A percentile compares a stretch with the other conserved stretches of the same genome.
Conservation (phyloP, 2,888 invertebrate genomes). For the Alloplasta piceator region DNA sequence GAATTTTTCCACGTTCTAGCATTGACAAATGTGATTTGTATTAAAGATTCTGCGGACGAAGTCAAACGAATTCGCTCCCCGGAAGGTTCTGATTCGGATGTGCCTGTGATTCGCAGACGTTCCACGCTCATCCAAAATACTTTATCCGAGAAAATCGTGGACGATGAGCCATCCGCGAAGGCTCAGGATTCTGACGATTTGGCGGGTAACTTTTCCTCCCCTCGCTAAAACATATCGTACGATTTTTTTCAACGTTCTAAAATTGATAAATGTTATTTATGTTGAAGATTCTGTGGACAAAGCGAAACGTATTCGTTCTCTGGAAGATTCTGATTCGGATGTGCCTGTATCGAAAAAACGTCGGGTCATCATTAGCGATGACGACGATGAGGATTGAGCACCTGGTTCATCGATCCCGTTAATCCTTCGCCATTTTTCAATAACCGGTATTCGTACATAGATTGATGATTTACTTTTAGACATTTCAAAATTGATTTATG, state of each 20-base stretch:
- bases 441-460: too few relatives aligned
- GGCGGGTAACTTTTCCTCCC: slow-evolving; percentile 62
- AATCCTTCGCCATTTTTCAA: too few relatives aligned
- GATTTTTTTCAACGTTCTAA: not conserved
- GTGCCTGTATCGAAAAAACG: slow-evolving; percentile 76
- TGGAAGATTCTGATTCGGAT: slow-evolving; percentile 73
- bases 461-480: too few relatives aligned
- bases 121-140: slow-evolving; percentile 85
- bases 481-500: too few relatives aligned
- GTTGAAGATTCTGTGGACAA: slow-evolving; percentile 67
- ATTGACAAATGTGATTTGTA: not conserved
- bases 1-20: not conserved
- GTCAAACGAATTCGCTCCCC: slow-evolving; percentile 72
- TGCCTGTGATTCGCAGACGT: slow-evolving; percentile 84
- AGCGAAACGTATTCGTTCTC: slow-evolving; percentile 72
- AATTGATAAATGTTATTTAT: not conserved
- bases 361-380: slow-evolving; percentile 79
- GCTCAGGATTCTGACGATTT: not conserved
- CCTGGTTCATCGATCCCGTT: too few relatives aligned
- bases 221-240: not conserved
- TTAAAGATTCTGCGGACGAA: slow-evolving; percentile 66
- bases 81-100: slow-evolving; percentile 74
- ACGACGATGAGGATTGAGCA: slow-evolving; percentile 70
- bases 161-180: not conserved
- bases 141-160: slow-evolving; percentile 82